Evolutionary conservation across 2,888 invertebrate species (phyloP).

Genomic region (Zaprionus obscuricornis): DNA sequence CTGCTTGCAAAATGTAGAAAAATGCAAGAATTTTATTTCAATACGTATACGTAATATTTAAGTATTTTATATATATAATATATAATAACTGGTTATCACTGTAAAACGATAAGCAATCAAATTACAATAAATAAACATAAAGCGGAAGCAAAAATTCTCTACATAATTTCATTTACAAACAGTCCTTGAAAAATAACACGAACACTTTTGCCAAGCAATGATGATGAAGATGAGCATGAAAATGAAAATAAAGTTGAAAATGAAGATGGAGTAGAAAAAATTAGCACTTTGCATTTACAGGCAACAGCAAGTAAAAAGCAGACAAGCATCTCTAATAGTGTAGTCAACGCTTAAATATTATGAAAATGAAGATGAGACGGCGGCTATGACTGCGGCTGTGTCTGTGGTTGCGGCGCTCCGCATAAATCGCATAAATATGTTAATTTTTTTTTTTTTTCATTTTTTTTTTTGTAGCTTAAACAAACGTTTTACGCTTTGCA

Average conservation of each 20-base stretch:
- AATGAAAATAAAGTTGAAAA: too few species aligned
- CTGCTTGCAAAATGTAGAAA: too few species aligned
- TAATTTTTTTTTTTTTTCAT: conserved; percentile 66
- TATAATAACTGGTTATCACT: conserved; percentile 59
- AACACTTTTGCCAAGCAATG: too few species aligned
- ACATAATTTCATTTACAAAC: conserved; percentile 76
- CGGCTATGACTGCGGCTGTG: too few species aligned
- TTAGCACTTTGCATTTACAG: conserved; percentile 64
- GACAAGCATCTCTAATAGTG: too few species aligned
- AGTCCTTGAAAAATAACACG: conserved; percentile 61
- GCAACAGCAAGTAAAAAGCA: too few species aligned
- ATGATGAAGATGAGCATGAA: conserved; percentile 54
- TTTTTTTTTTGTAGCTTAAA: too few species aligned
- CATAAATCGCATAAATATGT: conserved; percentile 77
- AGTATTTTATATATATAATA: conserved; percentile 42
- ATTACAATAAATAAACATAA: conserved; percentile 54
- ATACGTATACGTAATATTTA: too few species aligned
- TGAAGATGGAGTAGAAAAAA: too few species aligned
- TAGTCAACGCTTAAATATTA: conserved; percentile 51
- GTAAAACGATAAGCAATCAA: conserved; percentile 28
- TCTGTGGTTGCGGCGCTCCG: too few species aligned
- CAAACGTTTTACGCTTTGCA: conserved; percentile 50
- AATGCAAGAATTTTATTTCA: too few species aligned
- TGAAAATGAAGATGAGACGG: too few species aligned
- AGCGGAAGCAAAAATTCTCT: conserved; percentile 66